Base-by-base conservation (phyloP, 2,888 invertebrate genomes). In the Calliphora vomitoria region DNA sequence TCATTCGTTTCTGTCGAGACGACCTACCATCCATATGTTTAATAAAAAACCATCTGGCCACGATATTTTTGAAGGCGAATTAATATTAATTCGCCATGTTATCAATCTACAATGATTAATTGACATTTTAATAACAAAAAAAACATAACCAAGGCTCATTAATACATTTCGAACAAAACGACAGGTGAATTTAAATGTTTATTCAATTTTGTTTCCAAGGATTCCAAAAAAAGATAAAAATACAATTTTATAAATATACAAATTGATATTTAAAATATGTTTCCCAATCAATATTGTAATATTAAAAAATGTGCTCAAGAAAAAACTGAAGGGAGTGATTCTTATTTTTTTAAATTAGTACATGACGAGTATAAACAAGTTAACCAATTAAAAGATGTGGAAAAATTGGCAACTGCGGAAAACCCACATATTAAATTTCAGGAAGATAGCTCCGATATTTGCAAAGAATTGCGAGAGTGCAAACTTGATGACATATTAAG, bases 311-410 rank as follows among this genome's bases (percentile, higher is more conserved):
- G 41, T 31, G 18, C 13, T 1, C 3, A 13, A 4, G 53, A 44
- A n/a, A 31, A 25, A 10, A n/a, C 8, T 18, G n/a, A 50, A 31
- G 66, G 58, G 4, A 18, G 13, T 18, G 25, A 55, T 13, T 11
- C 11, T 13, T 50, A 72, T 72, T 55, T 64, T 18, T 41, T 64
- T 0, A 64, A 74, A 44, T 25, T 62, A 25, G 11, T 88, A 8
- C 55, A 86, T 15, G 86, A 89, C 15, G 87, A 89, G 50, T 84
- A 89, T n/a, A 76, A 81, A 2, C 79, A 78, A 8, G 79, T 85
- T 4, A 81, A 86, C 31, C 55, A 82, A 20, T 60, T 89, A n/a
- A 81, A 66, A 10, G 53, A 79, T 1, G 80, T 86, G 15, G 85
- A 87, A 68, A 74, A 84, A 25, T 80, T 84, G 55, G 79, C 68